These are phyloP conservation scores for Rutilus rutilus DNA, from an alignment of 2,113 vertebrate genomes.

Conservation along the genomic window DNA sequence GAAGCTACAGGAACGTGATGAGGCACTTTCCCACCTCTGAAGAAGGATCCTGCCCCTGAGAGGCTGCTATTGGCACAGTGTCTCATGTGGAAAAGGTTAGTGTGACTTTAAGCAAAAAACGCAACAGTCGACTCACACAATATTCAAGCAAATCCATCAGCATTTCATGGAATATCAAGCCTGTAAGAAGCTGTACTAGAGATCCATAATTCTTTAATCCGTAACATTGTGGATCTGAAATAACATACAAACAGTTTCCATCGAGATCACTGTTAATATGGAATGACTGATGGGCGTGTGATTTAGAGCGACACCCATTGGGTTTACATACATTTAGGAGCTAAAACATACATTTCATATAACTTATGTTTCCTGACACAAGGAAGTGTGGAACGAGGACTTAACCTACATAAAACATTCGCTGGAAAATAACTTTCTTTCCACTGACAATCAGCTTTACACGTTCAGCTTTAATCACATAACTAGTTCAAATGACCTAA, in stretches of 20 bases:
- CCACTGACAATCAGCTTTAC: not conserved
- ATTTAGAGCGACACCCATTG: slow-evolving; percentile 8
- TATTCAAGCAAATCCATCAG: not conserved
- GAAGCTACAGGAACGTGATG: slow-evolving; percentile 22
- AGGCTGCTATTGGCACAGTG: slow-evolving; percentile 49
- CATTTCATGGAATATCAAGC: not conserved
- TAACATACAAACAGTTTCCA: not conserved
- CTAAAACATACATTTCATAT: not conserved
- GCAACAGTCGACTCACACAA: not conserved
- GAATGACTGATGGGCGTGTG: slow-evolving; percentile 26
- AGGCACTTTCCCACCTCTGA: slow-evolving; percentile 50
- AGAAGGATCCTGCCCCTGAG: not conserved
- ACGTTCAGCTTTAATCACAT: not conserved
- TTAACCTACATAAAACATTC: slow-evolving; percentile 18
- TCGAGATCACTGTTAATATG: not conserved
- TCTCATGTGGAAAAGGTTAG: slow-evolving; percentile 16
- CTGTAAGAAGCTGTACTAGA: not conserved
- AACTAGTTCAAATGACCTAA: not conserved
- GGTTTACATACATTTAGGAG: slow-evolving; percentile 17
- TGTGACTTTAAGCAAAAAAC: not conserved
- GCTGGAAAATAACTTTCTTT: not conserved
- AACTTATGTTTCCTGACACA: not conserved
- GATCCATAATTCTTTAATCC: not conserved
- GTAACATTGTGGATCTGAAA: not conserved
- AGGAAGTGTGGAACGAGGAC: slow-evolving; percentile 5